Base-by-base conservation (phyloP, 2,113 vertebrate species). In the Ochotona princeps region DNA sequence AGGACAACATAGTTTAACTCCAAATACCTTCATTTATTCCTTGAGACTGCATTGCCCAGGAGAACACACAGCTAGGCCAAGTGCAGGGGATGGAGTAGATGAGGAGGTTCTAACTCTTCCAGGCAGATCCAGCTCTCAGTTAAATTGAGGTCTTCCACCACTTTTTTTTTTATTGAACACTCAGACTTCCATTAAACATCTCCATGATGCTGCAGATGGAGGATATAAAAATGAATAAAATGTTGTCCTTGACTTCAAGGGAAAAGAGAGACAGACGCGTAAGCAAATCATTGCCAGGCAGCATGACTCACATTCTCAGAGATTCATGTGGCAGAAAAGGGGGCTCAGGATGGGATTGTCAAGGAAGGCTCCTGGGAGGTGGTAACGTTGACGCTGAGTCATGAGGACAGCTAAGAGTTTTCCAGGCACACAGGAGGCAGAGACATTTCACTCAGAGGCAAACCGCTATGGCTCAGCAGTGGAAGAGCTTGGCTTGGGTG, bases 211-310 rank as follows among this genome's bases (percentile, higher is more conserved):
- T 83, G 87, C 66, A 91, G 26, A 57, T 47, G 21, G n/a, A 86
- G 21, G n/a, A 75, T 60, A 32, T 70, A 91, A 83, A 94, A 49
- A 75, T 44, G 61, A 92, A 67, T 67, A 92, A 79, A 92, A 92
- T 89, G 69, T 44, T 82, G 60, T 72, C 70, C 83, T 82, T 80
- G 81, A 89, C 60, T 76, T 78, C 66, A 60, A 89, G 65, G 63
- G 83, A 79, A 60, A 88, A 49, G 80, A 91, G 38, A 88, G 79
- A 69, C n/a, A 92, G 47, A n/a, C 7, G 18, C n/a, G 4, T 72
- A 88, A 87, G 92, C 80, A 86, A 83, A 86, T 89, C 44, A 85
- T 82, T 54, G 10, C 44, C 67, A 95, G 32, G 32, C 25, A 47
- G 47, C 54, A 51, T 32, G 66, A 93, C 66, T 84, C 61, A 76